Base-by-base conservation (phyloP, 2,797 vertebrate species). In the Lagocephalus sceleratus region DNA sequence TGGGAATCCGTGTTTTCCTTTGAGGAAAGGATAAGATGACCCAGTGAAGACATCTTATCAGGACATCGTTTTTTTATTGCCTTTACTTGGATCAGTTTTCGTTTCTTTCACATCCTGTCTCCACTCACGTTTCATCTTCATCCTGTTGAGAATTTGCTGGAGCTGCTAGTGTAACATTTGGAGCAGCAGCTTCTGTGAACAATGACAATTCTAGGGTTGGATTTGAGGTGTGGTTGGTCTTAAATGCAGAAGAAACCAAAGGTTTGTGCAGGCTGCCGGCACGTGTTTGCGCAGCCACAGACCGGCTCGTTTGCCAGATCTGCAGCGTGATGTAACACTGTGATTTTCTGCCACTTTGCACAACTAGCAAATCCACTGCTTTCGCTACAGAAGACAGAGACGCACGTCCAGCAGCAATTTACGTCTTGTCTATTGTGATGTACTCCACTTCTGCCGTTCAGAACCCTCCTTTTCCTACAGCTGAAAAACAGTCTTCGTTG, bases 51-150 rank as follows among this genome's bases (percentile, higher is more conserved):
- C 26, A 23, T 78, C 47, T 75, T 65, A 63, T 65, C 60, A 60
- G 63, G 59, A 72, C 57, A 43, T 75, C 20, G 2, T 40, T 5
- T 29, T 76, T 86, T 81, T 76, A 80, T 67, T 58, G 51, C 38
- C 52, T 53, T 60, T 73, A 71, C 63, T 55, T 43, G 2, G 54
- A 47, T 63, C 20, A 11, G 41, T 21, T 73, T 47, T 68, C 54
- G 38, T 75, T 52, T 49, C 39, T 5, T 56, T 53, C 54, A 56
- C 60, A 54, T 17, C 23, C 25, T 3, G 6, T 60, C 68, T 79
- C 78, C 60, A 22, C 66, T 60, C 71, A 21, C 42, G 26, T 44
- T 58, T 48, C 57, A 7, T 67, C 48, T 41, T 68, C 48, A 40
- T 64, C 49, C 66, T 63, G 29, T 55, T 61, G 59, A 42, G 65